Conservation (phyloP, 2,113 vertebrate genomes). For the Diadophis punctatus region DNA sequence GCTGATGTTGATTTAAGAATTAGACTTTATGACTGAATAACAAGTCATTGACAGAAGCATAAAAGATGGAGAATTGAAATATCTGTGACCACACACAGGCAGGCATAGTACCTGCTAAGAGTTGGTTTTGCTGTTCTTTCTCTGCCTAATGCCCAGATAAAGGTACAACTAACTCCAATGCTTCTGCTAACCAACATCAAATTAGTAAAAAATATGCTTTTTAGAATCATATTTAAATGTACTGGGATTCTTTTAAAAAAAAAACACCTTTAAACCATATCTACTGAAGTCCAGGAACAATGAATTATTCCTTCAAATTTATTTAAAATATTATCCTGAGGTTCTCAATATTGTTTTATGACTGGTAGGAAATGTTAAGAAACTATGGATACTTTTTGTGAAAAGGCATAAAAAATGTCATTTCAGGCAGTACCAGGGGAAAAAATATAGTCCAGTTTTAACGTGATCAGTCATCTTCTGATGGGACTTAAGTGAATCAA, state of each 20-base stretch:
- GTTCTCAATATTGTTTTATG: neutral
- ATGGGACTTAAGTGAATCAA: neutral
- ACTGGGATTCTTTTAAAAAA: neutral
- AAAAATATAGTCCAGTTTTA: neutral
- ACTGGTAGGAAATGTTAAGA: neutral
- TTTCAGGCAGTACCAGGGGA: neutral
- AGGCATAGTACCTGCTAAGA: neutral
- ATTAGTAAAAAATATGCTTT: neutral
- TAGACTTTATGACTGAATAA: constrained; percentile 59
- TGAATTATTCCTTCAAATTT: neutral
- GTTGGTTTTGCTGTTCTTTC: neutral
- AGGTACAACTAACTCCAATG: fast-evolving
- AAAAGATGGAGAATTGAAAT: constrained; percentile 58
- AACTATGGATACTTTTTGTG: neutral
- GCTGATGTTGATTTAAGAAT: constrained; percentile 67
- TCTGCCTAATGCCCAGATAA: neutral
- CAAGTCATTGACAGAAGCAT: constrained; percentile 62
- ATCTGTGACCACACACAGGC: constrained; percentile 61
- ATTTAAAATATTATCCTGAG: neutral
- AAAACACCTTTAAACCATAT: neutral
- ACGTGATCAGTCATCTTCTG: neutral
- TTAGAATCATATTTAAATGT: neutral
- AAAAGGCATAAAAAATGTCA: neutral
- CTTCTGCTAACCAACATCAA: neutral
- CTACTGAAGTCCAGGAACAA: neutral